These are phyloP conservation scores for Tachuris rubrigastra DNA, from an alignment of 2,113 vertebrate genomes.

Conservation along the genomic window DNA sequence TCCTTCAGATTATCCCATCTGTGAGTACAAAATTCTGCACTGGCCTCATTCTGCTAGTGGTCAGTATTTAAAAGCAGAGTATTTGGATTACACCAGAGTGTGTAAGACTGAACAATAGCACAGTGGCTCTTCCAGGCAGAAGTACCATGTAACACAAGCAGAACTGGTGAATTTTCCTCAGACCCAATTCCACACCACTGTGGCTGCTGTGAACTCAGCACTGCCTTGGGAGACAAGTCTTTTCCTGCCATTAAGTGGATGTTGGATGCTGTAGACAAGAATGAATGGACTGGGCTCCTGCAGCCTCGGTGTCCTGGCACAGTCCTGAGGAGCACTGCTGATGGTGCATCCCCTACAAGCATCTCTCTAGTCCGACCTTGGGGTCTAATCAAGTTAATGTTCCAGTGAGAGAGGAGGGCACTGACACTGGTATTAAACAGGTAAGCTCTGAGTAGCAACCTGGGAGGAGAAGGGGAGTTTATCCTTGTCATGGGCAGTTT, in stretches of 20 bases:
- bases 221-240: not conserved
- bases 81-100: not conserved
- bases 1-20: slow-evolving; percentile 15
- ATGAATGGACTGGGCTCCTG: not conserved
- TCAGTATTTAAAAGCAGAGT: not conserved
- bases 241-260: not conserved
- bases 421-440: not conserved
- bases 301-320: rapidly evolving
- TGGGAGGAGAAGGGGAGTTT: not conserved
- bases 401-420: not conserved
- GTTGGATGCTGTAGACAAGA: not conserved
- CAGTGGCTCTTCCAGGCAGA: not conserved
- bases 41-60: not conserved
- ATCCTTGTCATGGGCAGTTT: not conserved
- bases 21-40: not conserved
- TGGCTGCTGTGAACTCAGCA: not conserved
- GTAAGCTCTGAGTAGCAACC: not conserved
- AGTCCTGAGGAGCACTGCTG: not conserved
- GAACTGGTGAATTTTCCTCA: not conserved
- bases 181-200: not conserved
- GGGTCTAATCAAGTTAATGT: not conserved
- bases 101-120: not conserved
- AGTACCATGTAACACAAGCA: not conserved
- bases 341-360: not conserved
- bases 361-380: not conserved